These are phyloP conservation scores for Chaetorhynchus papuensis DNA, from an alignment of 2,113 vertebrate genomes.

Conservation along the genomic window DNA sequence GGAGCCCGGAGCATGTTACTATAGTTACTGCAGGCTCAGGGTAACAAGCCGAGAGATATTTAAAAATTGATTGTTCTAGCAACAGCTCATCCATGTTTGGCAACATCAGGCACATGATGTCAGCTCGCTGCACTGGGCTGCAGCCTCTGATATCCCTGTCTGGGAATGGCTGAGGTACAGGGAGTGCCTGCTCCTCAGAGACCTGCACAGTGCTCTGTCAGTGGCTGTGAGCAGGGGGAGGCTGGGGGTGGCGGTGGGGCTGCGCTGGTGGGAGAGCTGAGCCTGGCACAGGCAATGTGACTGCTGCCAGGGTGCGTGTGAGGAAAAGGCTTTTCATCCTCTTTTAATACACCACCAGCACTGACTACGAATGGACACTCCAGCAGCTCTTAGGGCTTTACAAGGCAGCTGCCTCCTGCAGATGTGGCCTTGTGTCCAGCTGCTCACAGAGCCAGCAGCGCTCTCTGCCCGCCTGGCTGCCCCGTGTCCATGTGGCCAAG, in stretches of 20 bases:
- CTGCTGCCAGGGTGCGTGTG: neutral
- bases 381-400: neutral
- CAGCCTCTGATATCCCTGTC: neutral
- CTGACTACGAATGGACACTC: neutral
- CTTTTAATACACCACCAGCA: neutral
- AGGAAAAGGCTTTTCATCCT: neutral
- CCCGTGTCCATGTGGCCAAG: rapidly evolving
- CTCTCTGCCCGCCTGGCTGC: neutral
- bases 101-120: constrained; percentile 20
- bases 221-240: rapidly evolving
- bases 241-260: neutral
- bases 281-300: neutral
- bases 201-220: neutral
- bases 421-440: neutral
- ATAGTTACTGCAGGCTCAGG: constrained; percentile 62
- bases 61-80: constrained; percentile 54
- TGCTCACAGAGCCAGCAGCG: rapidly evolving
- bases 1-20: constrained; percentile 50
- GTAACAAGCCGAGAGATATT: constrained; percentile 21
- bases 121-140: neutral
- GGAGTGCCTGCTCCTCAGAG: neutral
- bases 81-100: constrained; percentile 20
- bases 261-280: neutral
- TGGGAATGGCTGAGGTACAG: neutral
- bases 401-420: neutral